Evolutionary conservation across 2,113 vertebrate genomes (phyloP).

Genomic region (Chiloscyllium plagiosum): DNA sequence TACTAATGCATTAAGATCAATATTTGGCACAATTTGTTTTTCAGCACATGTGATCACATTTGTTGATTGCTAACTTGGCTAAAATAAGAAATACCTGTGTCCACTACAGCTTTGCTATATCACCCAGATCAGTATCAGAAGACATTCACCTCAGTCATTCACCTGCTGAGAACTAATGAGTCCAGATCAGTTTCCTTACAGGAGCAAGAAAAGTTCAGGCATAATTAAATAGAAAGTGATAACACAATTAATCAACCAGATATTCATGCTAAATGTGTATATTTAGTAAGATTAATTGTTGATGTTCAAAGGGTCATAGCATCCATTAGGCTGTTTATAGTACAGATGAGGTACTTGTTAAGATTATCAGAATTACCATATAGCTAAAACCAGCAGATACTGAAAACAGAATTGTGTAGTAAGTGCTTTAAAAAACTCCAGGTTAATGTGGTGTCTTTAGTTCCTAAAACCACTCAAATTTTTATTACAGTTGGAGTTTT

Average conservation of each 20-base stretch:
- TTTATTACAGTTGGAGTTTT: neutral
- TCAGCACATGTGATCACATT: neutral
- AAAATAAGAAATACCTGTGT: neutral
- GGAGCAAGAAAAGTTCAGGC: neutral
- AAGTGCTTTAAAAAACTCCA: neutral
- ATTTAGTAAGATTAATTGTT: neutral
- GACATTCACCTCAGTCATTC: neutral
- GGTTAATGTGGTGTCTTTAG: neutral
- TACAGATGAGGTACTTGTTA: neutral
- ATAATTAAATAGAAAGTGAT: neutral
- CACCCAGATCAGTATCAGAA: neutral
- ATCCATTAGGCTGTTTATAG: neutral
- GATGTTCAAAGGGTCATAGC: neutral
- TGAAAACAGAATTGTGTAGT: neutral
- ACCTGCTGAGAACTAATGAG: neutral
- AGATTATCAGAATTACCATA: neutral
- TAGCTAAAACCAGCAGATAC: neutral
- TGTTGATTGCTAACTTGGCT: neutral
- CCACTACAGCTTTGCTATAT: neutral
- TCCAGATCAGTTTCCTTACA: neutral
- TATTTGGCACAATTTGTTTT: neutral
- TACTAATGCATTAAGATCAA: neutral
- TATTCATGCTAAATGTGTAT: neutral
- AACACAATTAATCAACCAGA: neutral
- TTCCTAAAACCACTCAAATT: neutral